Evolutionary conservation across 2,888 invertebrate genomes (phyloP).

Genomic region (Drosophila rellima): DNA sequence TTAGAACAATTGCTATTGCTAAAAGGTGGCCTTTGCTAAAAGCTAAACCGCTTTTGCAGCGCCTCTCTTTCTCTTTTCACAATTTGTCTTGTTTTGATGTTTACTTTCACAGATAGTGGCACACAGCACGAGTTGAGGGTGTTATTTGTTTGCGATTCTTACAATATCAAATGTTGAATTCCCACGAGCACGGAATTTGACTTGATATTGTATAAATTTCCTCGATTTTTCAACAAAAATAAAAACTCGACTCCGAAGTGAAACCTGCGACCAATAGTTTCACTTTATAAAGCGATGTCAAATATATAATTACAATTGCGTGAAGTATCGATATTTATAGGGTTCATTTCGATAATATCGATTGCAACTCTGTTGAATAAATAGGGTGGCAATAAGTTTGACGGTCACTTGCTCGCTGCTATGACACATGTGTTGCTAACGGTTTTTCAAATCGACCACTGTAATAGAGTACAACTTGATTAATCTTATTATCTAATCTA

Average conservation of each 20-base stretch:
- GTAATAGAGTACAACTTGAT: not conserved
- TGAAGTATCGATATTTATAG: slow-evolving; percentile 15
- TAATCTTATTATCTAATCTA: slow-evolving; percentile 34
- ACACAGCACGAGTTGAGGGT: not conserved
- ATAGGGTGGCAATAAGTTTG: not conserved
- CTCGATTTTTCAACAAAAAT: slow-evolving; percentile 74
- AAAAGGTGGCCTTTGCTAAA: not conserved
- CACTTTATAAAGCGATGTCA: slow-evolving; percentile 16
- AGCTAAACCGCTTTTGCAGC: not conserved
- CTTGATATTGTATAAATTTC: slow-evolving; percentile 57
- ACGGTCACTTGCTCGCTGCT: slow-evolving; percentile 14
- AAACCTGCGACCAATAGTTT: slow-evolving; percentile 16
- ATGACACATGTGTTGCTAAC: slow-evolving; percentile 11
- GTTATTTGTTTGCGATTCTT: not conserved
- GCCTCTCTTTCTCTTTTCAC: not conserved
- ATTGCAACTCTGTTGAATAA: not conserved
- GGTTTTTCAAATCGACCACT: slow-evolving; percentile 13
- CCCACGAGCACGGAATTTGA: not conserved
- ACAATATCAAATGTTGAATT: slow-evolving; percentile 42
- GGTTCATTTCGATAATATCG: slow-evolving; percentile 10
- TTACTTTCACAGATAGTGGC: slow-evolving; percentile 35
- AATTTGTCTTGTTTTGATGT: slow-evolving; percentile 41
- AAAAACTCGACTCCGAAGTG: slow-evolving; percentile 34
- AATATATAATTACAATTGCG: not conserved
- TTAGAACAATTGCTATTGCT: not conserved